Conservation (phyloP, 92 coral and sea anemone genomes). For the Blastomussa wellsi region DNA sequence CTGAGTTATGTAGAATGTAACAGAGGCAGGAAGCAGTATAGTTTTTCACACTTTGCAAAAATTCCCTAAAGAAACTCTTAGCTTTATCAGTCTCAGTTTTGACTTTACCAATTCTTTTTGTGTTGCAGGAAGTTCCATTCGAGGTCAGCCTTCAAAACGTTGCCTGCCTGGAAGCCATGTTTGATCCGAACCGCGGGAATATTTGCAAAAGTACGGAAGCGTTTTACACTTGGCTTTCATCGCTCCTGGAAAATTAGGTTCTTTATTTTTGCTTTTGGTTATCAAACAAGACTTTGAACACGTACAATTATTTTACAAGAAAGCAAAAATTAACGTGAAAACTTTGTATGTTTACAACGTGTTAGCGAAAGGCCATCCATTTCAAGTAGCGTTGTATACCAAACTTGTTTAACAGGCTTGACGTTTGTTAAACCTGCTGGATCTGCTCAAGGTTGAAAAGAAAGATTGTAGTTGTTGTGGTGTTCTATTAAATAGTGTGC, state of each 20-base stretch:
- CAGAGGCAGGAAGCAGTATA: too few relatives aligned
- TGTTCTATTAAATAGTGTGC: not conserved
- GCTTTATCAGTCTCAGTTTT: too few relatives aligned
- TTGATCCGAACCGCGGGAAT: slow-evolving; percentile 83
- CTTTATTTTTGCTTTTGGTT: not conserved
- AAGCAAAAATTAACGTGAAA: not conserved
- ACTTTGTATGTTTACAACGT: not conserved
- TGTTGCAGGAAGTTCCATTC: slow-evolving; percentile 84
- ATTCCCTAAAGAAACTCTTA: not conserved
- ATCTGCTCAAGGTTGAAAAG: not conserved
- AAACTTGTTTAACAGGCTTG: not conserved
- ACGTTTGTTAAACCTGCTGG: not conserved
- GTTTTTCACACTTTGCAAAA: too few relatives aligned
- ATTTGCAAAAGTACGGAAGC: slow-evolving; percentile 77
- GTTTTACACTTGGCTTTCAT: slow-evolving; percentile 74
- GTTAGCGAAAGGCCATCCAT: not conserved
- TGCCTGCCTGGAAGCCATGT: slow-evolving; percentile 75
- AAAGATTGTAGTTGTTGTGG: not conserved
- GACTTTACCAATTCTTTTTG: not conserved
- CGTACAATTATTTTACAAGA: not conserved
- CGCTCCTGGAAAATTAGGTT: slow-evolving; percentile 26
- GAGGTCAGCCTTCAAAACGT: slow-evolving; percentile 71
- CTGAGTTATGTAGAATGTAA: too few relatives aligned
- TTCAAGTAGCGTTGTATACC: not conserved
- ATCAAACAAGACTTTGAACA: not conserved